These are phyloP conservation scores for Ptychodera flava DNA, from an alignment of 35 echinoderm and acorn worm genomes.

Conservation along the genomic window DNA sequence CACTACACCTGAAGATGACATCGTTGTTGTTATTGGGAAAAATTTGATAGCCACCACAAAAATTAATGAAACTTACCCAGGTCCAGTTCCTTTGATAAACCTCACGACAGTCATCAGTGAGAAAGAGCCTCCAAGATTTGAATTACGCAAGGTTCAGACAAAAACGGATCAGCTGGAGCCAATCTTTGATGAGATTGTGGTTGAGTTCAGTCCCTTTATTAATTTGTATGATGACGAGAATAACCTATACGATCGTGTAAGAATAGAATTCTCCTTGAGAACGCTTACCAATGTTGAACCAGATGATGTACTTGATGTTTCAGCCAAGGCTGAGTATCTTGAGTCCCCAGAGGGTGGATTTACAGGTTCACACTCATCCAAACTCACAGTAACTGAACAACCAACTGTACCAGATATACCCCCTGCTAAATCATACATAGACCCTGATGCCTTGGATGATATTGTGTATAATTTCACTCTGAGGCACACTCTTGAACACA, in stretches of 20 bases:
- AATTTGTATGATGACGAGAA: not conserved
- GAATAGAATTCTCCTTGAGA: constrained; percentile 31
- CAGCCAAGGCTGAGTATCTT: constrained; percentile 10
- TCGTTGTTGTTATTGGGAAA: not conserved
- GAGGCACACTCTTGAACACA: constrained; percentile 32
- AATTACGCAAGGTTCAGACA: not conserved
- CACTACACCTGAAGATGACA: not conserved
- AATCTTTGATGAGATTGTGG: constrained; percentile 13
- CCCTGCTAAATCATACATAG: not conserved
- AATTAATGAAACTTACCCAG: not conserved
- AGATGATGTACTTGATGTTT: constrained; percentile 20
- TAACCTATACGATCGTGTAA: not conserved
- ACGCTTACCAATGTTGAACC: constrained; percentile 29
- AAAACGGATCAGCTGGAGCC: not conserved
- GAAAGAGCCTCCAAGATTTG: not conserved
- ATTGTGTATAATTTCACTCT: constrained; percentile 50
- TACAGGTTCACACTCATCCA: not conserved
- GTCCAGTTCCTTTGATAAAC: not conserved
- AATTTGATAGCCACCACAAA: not conserved
- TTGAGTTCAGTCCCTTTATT: constrained; percentile 39
- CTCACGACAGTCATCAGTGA: not conserved
- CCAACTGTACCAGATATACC: constrained; percentile 59
- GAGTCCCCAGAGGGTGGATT: not conserved
- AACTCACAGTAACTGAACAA: constrained; percentile 41
- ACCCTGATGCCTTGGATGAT: constrained; percentile 58